Conservation (phyloP, 2,113 vertebrate species). For the Lepisosteus osseus region DNA sequence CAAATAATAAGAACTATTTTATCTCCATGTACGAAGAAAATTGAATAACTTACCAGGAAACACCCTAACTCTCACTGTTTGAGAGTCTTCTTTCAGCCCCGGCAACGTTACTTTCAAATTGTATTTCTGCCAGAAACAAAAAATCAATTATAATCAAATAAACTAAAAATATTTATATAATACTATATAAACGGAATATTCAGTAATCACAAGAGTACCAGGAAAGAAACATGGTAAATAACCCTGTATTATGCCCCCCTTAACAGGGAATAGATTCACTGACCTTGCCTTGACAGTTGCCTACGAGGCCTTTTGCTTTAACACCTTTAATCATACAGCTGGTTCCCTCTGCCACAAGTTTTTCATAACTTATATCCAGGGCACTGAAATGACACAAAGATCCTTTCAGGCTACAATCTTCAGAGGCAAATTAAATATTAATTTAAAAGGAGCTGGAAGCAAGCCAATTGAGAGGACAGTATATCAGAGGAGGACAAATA, state of each 20-base stretch:
- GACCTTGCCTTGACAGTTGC: constrained; percentile 76
- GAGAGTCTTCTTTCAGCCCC: constrained; percentile 72
- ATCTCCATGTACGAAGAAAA: too few relatives aligned
- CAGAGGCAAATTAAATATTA: too few relatives aligned
- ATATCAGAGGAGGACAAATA: too few relatives aligned
- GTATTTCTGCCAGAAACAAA: constrained; percentile 62
- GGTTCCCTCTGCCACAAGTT: constrained; percentile 42
- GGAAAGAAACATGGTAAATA: too few relatives aligned
- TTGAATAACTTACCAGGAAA: constrained; percentile 73
- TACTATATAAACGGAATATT: too few relatives aligned
- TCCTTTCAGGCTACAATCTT: too few relatives aligned
- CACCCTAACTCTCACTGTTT: constrained; percentile 69
- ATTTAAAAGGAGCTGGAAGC: too few relatives aligned
- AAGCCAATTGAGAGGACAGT: too few relatives aligned
- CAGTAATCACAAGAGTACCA: too few relatives aligned
- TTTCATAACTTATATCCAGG: constrained; percentile 68
- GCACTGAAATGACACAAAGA: constrained; percentile 53
- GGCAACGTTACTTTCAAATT: constrained; percentile 76
- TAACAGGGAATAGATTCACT: constrained; percentile 16
- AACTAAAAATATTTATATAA: background rate
- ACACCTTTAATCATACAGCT: constrained; percentile 70
- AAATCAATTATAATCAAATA: background rate
- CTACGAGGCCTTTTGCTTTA: constrained; percentile 69
- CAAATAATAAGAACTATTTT: too few relatives aligned
- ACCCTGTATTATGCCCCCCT: too few relatives aligned